A percentile compares a stretch with the other conserved stretches of the same genome.
phyloP scores from a whole-genome alignment of 2,113 vertebrate genomes.

The Murina feae region DNA sequence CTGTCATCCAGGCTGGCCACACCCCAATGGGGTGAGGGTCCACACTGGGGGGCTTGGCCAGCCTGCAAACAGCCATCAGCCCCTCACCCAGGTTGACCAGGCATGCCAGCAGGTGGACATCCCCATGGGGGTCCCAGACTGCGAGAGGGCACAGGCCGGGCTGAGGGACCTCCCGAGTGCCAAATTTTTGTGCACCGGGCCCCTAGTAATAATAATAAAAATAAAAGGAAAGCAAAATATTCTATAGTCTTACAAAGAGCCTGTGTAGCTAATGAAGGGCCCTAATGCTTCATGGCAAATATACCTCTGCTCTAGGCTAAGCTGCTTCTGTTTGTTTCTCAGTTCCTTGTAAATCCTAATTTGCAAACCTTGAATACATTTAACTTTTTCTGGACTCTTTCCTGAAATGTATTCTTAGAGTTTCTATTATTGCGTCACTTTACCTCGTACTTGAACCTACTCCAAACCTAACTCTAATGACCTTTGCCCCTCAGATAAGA shows the following conservation, averaged over 20 bases:
- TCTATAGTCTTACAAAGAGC: not conserved
- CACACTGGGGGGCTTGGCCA: no score
- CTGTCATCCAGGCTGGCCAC: no score
- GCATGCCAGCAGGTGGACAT: no score
- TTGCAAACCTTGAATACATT: not conserved
- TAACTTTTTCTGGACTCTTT: not conserved
- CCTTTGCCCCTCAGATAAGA: constrained; percentile 23
- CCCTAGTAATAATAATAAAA: no score
- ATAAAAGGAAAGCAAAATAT: not conserved
- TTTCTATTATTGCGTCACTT: not conserved
- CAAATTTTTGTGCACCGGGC: no score
- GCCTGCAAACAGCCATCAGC: no score
- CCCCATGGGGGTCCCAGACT: no score
- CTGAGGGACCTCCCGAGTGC: no score
- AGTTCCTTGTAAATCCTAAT: not conserved
- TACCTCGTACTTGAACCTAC: not conserved
- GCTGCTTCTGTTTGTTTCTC: not conserved
- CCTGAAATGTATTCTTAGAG: not conserved
- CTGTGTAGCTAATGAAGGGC: not conserved
- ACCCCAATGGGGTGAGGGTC: no score
- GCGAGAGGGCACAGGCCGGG: no score
- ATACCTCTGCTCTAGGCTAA: not conserved
- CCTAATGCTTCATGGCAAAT: not conserved
- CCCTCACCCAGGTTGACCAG: no score
- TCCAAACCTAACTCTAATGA: not conserved